Percentiles rank a stretch among this genome's conserved stretches.
Conservation (phyloP, 2,797 vertebrate species). For the Chiloscyllium punctatum region DNA sequence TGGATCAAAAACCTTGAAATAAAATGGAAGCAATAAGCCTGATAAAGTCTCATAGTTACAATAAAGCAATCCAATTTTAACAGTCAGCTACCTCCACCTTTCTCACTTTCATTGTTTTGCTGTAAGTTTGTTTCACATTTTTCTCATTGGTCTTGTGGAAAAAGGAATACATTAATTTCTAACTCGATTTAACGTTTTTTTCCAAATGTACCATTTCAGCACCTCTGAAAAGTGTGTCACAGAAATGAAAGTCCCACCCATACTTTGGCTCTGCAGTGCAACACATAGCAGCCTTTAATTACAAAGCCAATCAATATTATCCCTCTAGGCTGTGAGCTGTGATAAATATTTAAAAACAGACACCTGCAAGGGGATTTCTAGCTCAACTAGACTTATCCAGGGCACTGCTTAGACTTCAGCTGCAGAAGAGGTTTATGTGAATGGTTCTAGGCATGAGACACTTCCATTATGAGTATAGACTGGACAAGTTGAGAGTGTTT, state of each 20-base stretch:
- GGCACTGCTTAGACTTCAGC: too few relatives aligned
- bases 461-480: too few relatives aligned
- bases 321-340: not conserved
- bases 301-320: not conserved
- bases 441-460: too few relatives aligned
- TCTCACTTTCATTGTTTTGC: not conserved
- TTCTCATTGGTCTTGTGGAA: not conserved
- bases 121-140: not conserved
- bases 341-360: not conserved
- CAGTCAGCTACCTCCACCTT: not conserved
- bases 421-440: too few relatives aligned
- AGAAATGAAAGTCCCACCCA: not conserved
- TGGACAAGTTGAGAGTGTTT: too few relatives aligned
- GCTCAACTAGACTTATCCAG: not conserved
- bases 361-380: not conserved
- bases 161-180: not conserved
- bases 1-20: not conserved
- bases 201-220: not conserved
- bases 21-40: not conserved
- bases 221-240: not conserved
- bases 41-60: not conserved
- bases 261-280: not conserved
- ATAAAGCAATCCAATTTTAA: not conserved
- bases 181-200: not conserved
- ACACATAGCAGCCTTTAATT: not conserved